Base-by-base conservation (phyloP, 2,113 vertebrate species). In the Calidris pygmaea region DNA sequence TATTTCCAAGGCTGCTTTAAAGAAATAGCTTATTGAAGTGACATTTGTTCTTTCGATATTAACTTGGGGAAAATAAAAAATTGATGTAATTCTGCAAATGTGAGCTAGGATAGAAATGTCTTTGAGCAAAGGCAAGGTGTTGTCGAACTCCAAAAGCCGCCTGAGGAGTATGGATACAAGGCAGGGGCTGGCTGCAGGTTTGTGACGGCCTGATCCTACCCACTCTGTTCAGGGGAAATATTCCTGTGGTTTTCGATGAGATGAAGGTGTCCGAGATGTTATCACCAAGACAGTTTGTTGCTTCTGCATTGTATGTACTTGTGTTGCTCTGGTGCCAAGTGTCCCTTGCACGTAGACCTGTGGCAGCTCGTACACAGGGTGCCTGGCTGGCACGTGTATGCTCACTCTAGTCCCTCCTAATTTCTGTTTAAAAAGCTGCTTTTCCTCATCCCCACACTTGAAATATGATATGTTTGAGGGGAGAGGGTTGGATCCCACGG, bases 361-460 rank as follows among this genome's bases (percentile, higher is more conserved):
- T n/a, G 17, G 53, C 35, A 70, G 60, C 20, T 32, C 5, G 0
- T 12, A 10, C 23, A 1, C 5, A 1, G 23, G 13, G 14, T 39
- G 27, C 37, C 41, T 53, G 37, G 43, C 41, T 72, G 53, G 41
- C 30, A 30, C 0, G 1, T 3, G 30, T 37, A 23, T 0, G 0
- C 20, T 79, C 1, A 0, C 79, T 52, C 1, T 5, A 20, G 19
- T 50, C 34, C 41, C 37, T 26, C 3, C 0, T 39, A 0, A 4
- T 82, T 89, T 78, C 20, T 37, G 32, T 88, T 86, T 81, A 71
- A 89, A 94, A 71, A 4, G 9, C 15, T 60, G 19, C 27, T 78
- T 77, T 47, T 55, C 20, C 32, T 86, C 55, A 41, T 58, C 4
- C 1, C 37, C 15, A 77, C 39, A 14, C 14, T 90, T 92, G 6